A percentile compares a stretch with the other conserved stretches of the same genome.
Evolutionary conservation across 2,797 vertebrate species (phyloP).

Genomic region (Vireo griseus): DNA sequence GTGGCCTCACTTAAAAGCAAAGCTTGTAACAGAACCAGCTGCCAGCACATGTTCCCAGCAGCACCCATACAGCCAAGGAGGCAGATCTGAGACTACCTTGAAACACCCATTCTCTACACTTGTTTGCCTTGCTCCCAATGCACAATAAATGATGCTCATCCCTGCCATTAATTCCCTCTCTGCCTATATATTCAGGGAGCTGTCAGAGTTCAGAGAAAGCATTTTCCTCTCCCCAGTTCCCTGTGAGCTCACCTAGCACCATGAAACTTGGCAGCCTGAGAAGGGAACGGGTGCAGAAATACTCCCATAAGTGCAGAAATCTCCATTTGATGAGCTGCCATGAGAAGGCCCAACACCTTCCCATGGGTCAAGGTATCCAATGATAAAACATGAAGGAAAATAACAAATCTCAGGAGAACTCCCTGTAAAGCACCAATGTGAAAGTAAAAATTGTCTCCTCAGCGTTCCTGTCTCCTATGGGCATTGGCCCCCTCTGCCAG

Average conservation of each 20-base stretch:
- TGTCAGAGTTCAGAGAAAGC: background rate
- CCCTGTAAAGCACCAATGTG: background rate
- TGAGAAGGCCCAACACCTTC: background rate
- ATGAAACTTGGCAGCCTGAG: background rate
- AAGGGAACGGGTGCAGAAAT: background rate
- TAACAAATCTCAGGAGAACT: background rate
- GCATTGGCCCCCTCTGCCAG: background rate
- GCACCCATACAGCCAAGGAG: background rate
- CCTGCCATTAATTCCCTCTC: background rate
- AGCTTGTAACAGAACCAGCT: background rate
- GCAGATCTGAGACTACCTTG: background rate
- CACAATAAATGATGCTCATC: background rate
- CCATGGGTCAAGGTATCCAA: background rate
- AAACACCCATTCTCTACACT: background rate
- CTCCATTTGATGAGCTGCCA: background rate
- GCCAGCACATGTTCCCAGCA: background rate
- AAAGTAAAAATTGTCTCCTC: background rate
- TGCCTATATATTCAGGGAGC: background rate
- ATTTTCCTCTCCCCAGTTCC: background rate
- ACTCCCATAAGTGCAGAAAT: background rate
- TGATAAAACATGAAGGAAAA: background rate
- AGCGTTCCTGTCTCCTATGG: rapidly evolving
- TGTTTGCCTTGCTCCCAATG: background rate
- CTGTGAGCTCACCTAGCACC: background rate
- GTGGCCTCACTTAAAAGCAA: background rate